A percentile compares a stretch with the other conserved stretches of the same genome.
These are phyloP conservation scores for Drosophila ercepeae DNA, from an alignment of 1,140 invertebrate genomes.

Conservation along the genomic window DNA sequence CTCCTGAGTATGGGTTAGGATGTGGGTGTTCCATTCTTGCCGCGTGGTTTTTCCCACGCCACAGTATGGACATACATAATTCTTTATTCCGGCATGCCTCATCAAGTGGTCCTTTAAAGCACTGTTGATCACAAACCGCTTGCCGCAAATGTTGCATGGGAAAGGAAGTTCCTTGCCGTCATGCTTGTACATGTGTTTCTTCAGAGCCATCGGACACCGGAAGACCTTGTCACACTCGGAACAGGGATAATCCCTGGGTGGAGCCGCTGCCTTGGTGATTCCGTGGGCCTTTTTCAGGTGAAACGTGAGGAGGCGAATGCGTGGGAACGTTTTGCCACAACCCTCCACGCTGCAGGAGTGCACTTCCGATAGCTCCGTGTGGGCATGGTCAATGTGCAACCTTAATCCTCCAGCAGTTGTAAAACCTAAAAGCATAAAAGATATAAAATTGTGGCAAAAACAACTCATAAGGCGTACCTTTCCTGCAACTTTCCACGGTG, in stretches of 20 bases:
- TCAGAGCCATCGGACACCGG: slow-evolving; percentile 77
- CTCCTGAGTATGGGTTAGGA: slow-evolving; percentile 77
- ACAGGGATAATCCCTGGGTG: slow-evolving; percentile 73
- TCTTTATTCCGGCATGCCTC: slow-evolving; percentile 80
- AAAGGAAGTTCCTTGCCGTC: slow-evolving; percentile 85
- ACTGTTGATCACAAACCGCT: slow-evolving; percentile 79
- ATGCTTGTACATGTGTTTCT: slow-evolving; percentile 86
- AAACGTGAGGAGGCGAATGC: slow-evolving; percentile 76
- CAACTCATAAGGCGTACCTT: slow-evolving; percentile 38
- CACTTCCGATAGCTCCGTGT: slow-evolving; percentile 70
- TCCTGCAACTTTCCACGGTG: slow-evolving; percentile 68
- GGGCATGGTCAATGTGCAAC: slow-evolving; percentile 75
- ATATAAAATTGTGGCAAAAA: background rate
- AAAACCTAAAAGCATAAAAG: slow-evolving; percentile 35
- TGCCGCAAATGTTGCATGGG: slow-evolving; percentile 85
- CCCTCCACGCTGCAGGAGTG: slow-evolving; percentile 68
- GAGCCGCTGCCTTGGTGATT: slow-evolving; percentile 68
- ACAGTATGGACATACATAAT: slow-evolving; percentile 80
- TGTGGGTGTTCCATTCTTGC: slow-evolving; percentile 81
- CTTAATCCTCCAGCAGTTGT: slow-evolving; percentile 74
- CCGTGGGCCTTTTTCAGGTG: slow-evolving; percentile 79
- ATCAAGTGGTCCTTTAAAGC: slow-evolving; percentile 78
- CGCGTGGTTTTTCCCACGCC: slow-evolving; percentile 78
- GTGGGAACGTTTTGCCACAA: slow-evolving; percentile 72
- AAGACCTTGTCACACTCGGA: slow-evolving; percentile 78